Conservation (phyloP, 2,888 invertebrate genomes). For the Cheilosia vulpina region DNA sequence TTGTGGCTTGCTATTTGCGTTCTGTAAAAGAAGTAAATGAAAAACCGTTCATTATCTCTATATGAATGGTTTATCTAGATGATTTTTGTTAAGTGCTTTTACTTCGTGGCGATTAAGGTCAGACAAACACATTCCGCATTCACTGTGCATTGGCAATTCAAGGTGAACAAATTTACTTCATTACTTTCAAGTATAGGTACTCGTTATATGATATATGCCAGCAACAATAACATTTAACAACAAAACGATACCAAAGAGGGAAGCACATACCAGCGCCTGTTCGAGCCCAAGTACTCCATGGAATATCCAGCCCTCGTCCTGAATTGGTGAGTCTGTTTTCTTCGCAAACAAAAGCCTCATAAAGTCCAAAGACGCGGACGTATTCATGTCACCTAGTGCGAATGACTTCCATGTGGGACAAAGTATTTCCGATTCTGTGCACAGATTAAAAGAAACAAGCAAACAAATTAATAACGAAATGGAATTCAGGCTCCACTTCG, state of each 20-base stretch:
- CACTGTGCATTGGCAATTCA: conserved; percentile 44
- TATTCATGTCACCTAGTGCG: conserved; percentile 80
- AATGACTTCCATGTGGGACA: conserved; percentile 81
- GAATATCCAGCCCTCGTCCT: conserved; percentile 82
- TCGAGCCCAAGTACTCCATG: conserved; percentile 81
- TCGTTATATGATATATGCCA: background rate
- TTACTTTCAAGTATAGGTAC: background rate
- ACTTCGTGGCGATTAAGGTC: conserved; percentile 2
- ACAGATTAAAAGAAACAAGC: conserved; percentile 2
- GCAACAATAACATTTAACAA: conserved; percentile 21
- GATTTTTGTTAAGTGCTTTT: conserved; percentile 58
- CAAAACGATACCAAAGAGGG: background rate
- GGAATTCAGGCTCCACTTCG: conserved; percentile 29
- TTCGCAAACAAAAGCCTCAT: conserved; percentile 81
- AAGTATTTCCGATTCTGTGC: conserved; percentile 79
- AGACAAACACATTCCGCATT: background rate
- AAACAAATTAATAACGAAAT: conserved; percentile 37
- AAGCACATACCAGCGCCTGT: conserved; percentile 78
- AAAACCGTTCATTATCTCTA: conserved; percentile 11
- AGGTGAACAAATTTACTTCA: conserved; percentile 33
- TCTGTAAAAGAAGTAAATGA: conserved; percentile 74
- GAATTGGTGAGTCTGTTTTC: conserved; percentile 79
- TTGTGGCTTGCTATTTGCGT: conserved; percentile 78
- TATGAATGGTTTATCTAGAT: conserved; percentile 8
- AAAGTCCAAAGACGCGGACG: conserved; percentile 80